Evolutionary conservation across 2,113 vertebrate genomes (phyloP).

Genomic region (Emydura subglobosa): DNA sequence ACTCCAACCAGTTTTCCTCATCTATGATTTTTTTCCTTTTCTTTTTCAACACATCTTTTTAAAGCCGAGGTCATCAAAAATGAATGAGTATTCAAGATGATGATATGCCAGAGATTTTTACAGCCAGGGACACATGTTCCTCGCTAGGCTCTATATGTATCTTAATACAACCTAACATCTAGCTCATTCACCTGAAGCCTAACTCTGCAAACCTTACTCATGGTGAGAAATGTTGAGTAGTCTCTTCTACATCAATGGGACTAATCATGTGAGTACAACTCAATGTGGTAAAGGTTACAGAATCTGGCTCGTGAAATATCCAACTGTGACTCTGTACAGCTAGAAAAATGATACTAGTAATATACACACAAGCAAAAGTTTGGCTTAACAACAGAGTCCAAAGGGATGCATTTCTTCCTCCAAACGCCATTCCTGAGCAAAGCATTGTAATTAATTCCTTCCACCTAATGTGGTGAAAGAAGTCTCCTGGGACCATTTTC

Average conservation of each 20-base stretch:
- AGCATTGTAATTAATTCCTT: constrained; percentile 57
- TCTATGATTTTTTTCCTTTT: not conserved
- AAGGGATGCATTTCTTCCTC: constrained; percentile 36
- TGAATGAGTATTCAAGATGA: not conserved
- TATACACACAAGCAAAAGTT: not conserved
- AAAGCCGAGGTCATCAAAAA: constrained; percentile 4
- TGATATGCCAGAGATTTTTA: not conserved
- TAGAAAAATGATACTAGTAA: not conserved
- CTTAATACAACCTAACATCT: not conserved
- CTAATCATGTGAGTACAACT: not conserved
- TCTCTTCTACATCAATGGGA: not conserved
- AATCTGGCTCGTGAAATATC: not conserved
- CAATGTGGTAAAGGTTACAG: not conserved
- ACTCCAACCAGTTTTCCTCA: not conserved
- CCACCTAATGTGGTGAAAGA: not conserved
- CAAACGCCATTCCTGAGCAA: constrained; percentile 11
- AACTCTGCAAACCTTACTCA: not conserved
- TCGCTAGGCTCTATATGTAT: not conserved
- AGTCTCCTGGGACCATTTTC: constrained; percentile 34
- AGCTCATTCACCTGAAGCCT: not conserved
- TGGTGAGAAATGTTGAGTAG: not conserved
- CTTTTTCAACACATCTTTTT: not conserved
- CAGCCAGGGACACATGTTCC: not conserved
- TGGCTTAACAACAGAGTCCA: constrained; percentile 7
- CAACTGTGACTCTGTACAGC: not conserved